Conservation (phyloP, 92 coral and sea anemone genomes). For the Porites lobata region DNA sequence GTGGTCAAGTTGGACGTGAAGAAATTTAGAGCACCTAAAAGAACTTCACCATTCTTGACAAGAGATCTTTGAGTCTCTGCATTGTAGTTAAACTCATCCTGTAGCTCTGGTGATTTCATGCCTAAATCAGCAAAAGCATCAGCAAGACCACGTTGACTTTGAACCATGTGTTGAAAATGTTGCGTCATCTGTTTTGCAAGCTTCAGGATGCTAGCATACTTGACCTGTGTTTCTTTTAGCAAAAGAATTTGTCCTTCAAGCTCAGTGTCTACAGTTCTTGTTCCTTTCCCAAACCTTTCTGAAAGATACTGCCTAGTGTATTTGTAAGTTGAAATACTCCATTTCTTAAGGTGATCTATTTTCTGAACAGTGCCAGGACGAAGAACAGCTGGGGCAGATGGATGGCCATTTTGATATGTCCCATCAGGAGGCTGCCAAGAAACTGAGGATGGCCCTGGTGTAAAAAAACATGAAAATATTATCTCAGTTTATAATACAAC, state of each 20-base stretch:
- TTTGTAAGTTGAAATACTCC: conserved; percentile 98
- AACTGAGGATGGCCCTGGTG: conserved; percentile 46
- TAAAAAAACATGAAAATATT: conserved; percentile 2
- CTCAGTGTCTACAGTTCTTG: conserved; percentile 96
- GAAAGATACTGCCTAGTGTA: conserved; percentile 96
- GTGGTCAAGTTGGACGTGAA: conserved; percentile 94
- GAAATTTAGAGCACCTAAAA: conserved; percentile 92
- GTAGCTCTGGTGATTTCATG: conserved; percentile 97
- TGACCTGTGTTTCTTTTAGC: conserved; percentile 90
- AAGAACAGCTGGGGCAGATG: conserved; percentile 62
- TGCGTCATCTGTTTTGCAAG: conserved; percentile 92
- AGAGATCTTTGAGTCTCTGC: conserved; percentile 94
- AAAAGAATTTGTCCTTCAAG: conserved; percentile 91
- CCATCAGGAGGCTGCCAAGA: conserved; percentile 37
- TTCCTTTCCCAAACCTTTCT: conserved; percentile 97
- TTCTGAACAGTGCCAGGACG: conserved; percentile 83
- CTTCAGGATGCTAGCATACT: conserved; percentile 80
- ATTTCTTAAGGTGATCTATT: conserved; percentile 91
- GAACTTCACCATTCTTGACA: conserved; percentile 95
- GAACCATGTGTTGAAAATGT: conserved; percentile 90
- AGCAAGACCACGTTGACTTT: conserved; percentile 88
- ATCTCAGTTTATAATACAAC: not conserved
- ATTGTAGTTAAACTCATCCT: conserved; percentile 94
- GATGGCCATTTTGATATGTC: conserved; percentile 55
- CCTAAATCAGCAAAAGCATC: conserved; percentile 95